A percentile compares a stretch with the other conserved stretches of the same genome.
phyloP scores from a whole-genome alignment of 2,888 invertebrate species.

The Dexiosoma caninum region DNA sequence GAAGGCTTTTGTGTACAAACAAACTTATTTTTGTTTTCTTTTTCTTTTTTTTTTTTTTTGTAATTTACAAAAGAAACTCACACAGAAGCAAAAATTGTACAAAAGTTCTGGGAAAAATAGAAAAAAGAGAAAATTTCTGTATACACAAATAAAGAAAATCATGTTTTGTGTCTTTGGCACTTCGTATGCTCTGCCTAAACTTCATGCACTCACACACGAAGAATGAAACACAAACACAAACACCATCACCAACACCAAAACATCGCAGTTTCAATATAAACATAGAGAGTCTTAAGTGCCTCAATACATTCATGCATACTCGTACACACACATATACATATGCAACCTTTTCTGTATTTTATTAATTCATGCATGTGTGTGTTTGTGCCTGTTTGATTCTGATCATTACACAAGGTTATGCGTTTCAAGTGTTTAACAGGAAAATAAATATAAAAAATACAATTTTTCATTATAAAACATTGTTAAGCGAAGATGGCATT shows the following conservation, averaged over 20 bases:
- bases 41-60: background rate
- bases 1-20: background rate
- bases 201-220: background rate
- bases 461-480: slow-evolving; percentile 1
- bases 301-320: no score
- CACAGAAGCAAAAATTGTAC: background rate
- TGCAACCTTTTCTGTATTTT: background rate
- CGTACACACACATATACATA: no score
- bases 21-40: background rate
- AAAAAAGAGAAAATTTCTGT: background rate
- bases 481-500: background rate
- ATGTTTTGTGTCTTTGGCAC: background rate
- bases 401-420: slow-evolving; percentile 51
- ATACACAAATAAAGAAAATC: background rate
- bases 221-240: no score
- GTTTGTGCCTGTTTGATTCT: slow-evolving; percentile 1
- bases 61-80: background rate
- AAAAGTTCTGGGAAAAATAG: no score
- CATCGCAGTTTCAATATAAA: no score
- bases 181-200: background rate
- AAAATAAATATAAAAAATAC: slow-evolving; percentile 25
- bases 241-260: background rate
- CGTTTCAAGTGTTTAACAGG: slow-evolving; percentile 27
- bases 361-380: background rate
- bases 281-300: slow-evolving; percentile 21